phyloP scores from a whole-genome alignment of 2,797 vertebrate species.

The Macropodus opercularis region DNA sequence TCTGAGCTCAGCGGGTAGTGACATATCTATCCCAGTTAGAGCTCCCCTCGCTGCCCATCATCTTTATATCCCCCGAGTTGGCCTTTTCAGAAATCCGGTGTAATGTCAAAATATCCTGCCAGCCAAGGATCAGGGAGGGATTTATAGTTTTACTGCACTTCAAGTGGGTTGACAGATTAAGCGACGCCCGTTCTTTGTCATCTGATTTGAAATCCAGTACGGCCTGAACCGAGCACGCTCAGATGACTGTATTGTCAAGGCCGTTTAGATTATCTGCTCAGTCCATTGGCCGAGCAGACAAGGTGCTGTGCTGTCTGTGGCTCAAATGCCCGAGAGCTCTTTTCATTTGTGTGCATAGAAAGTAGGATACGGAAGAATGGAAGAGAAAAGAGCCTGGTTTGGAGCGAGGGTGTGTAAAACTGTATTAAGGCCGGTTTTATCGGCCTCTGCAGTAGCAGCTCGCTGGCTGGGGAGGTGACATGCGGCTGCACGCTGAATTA shows the following conservation, averaged over 20 bases:
- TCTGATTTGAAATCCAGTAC: conserved; percentile 46
- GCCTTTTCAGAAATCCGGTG: conserved; percentile 70
- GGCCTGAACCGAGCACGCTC: conserved; percentile 9
- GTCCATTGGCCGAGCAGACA: conserved; percentile 7
- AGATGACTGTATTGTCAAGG: conserved; percentile 14
- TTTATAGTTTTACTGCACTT: conserved; percentile 50
- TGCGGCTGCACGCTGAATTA: conserved; percentile 51
- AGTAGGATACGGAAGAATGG: conserved; percentile 4
- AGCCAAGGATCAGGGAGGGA: conserved; percentile 57
- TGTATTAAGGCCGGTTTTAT: conserved; percentile 38
- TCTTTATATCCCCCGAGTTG: conserved; percentile 55
- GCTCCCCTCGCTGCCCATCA: conserved; percentile 55
- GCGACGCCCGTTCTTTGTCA: conserved; percentile 48
- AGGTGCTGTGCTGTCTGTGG: conserved; percentile 17
- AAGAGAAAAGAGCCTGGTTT: not conserved
- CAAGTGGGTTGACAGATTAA: conserved; percentile 64
- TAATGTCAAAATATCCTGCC: conserved; percentile 68
- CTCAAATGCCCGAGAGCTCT: conserved; percentile 23
- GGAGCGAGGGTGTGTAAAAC: conserved; percentile 1
- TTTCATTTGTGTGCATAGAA: conserved; percentile 23
- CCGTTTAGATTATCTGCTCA: conserved; percentile 20
- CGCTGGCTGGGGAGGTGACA: conserved; percentile 35
- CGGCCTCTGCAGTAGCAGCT: conserved; percentile 38
- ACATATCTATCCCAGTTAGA: conserved; percentile 44
- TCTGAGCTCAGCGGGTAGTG: conserved; percentile 31